These are phyloP conservation scores for Rotaria macrura DNA, from an alignment of 2,888 invertebrate genomes.

Conservation along the genomic window DNA sequence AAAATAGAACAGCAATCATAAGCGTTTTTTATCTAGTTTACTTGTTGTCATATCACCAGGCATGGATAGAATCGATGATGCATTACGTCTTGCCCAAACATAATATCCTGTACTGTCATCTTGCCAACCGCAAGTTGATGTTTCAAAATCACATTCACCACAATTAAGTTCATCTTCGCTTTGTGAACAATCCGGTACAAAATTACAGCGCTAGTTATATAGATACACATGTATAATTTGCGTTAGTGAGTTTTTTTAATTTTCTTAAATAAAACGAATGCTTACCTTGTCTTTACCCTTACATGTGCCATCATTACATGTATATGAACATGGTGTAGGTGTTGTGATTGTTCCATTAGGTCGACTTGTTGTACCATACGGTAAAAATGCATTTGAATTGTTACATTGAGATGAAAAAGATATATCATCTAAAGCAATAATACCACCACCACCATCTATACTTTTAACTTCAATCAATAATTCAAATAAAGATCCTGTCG, in stretches of 20 bases:
- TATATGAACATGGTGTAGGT: not conserved
- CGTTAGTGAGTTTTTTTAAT: too few relatives aligned
- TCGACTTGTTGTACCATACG: constrained; percentile 18
- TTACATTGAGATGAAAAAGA: constrained; percentile 41
- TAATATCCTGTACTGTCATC: constrained; percentile 30
- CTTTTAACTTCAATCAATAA: constrained; percentile 41
- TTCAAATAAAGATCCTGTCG: constrained; percentile 35
- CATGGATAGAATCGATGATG: not conserved
- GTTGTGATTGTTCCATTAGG: not conserved
- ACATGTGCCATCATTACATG: not conserved
- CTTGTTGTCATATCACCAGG: constrained; percentile 20
- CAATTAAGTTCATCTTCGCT: constrained; percentile 34
- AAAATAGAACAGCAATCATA: not conserved
- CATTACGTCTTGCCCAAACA: constrained; percentile 20
- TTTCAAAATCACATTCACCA: constrained; percentile 42
- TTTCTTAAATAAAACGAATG: too few relatives aligned
- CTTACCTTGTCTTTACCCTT: not conserved
- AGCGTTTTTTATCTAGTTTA: not conserved
- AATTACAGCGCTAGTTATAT: constrained; percentile 30
- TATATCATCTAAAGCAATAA: constrained; percentile 44
- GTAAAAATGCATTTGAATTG: not conserved
- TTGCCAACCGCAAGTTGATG: constrained; percentile 28
- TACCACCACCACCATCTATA: constrained; percentile 13
- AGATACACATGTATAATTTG: too few relatives aligned
- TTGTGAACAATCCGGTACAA: constrained; percentile 34